Evolutionary conservation across 1,140 invertebrate genomes (phyloP), one percentile per base, ranked within the genome.

Genomic region (Elymnias hypermnestra): DNA sequence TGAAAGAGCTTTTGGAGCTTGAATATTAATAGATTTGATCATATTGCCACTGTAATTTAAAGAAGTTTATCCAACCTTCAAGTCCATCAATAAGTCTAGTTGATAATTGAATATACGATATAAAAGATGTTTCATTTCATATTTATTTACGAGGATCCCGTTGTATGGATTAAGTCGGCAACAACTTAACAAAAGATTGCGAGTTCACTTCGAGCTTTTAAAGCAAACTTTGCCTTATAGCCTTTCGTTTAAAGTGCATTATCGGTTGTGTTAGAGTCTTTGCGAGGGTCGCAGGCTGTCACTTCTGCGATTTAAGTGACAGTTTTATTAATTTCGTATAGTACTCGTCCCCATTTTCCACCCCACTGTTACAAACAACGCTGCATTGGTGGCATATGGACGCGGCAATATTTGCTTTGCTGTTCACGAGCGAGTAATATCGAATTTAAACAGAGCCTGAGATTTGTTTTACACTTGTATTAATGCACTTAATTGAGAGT

Each of bases 271-370:
- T 37, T 28, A 9, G 23, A n/a, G 21, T 36, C 22, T n/a, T 51
- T 26, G 40, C 47, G 47, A 74, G 74, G 74, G 78, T 63, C 53
- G 56, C 51, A 64, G 57, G 59, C 63, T 72, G 74, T 84, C 76
- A 76, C 77, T 81, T 73, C 58, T 74, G 83, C 81, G 76, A 83
- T 87, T 89, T 88, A 90, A 90, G 88, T 90, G 90, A 91, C 90
- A 90, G 89, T 89, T 91, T 91, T 91, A 91, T 91, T 91, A 91
- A 91, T 91, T 91, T 89, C 86, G 85, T 88, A 88, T 88, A 87
- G 86, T 83, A 72, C 72, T 78, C 72, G 77, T 77, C 72, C 76
- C 72, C 56, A 71, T 72, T 73, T 72, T 77, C 70, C 76, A 78
- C 79, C 79, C 79, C 63, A 66, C 64, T 70, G 67, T 67, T 67